A percentile compares a stretch with the other conserved stretches of the same genome.
These are phyloP conservation scores for Heloderma charlesbogerti DNA, from an alignment of 2,113 vertebrate genomes.

Conservation along the genomic window DNA sequence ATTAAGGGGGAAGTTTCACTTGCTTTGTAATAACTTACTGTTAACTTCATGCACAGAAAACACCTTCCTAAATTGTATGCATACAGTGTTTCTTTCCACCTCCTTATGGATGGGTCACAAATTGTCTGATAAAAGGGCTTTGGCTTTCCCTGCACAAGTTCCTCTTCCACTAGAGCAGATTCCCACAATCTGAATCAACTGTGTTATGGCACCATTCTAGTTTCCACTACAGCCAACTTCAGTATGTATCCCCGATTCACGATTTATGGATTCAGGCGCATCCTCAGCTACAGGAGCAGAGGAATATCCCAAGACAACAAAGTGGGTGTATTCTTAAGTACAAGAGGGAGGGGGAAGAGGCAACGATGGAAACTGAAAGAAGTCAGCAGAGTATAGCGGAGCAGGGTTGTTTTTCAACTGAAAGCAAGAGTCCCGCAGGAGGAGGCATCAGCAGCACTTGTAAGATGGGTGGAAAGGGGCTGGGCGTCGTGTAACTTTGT, in stretches of 20 bases:
- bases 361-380: constrained; percentile 13
- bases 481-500: constrained; percentile 1
- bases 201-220: constrained; percentile 25
- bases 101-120: background rate
- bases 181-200: constrained; percentile 19
- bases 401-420: constrained; percentile 5
- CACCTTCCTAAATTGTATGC: background rate
- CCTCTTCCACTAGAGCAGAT: constrained; percentile 10
- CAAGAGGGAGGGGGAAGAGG: constrained; percentile 12
- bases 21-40: background rate
- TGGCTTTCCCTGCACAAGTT: constrained; percentile 32
- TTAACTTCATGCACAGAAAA: constrained; percentile 38
- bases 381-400: background rate
- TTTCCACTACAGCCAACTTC: constrained; percentile 23
- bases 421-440: constrained; percentile 10
- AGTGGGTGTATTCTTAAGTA: constrained; percentile 21
- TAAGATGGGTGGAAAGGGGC: background rate
- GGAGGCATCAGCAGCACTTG: constrained; percentile 9
- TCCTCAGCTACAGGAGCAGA: constrained; percentile 35
- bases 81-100: background rate
- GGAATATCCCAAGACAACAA: constrained; percentile 23
- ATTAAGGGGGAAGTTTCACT: background rate
- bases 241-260: background rate
- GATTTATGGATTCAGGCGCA: constrained; percentile 49
- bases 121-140: background rate